Percentiles rank a stretch among this genome's conserved stretches.
phyloP scores from a whole-genome alignment of 2,888 invertebrate species.

The Amaurobius ferox region DNA sequence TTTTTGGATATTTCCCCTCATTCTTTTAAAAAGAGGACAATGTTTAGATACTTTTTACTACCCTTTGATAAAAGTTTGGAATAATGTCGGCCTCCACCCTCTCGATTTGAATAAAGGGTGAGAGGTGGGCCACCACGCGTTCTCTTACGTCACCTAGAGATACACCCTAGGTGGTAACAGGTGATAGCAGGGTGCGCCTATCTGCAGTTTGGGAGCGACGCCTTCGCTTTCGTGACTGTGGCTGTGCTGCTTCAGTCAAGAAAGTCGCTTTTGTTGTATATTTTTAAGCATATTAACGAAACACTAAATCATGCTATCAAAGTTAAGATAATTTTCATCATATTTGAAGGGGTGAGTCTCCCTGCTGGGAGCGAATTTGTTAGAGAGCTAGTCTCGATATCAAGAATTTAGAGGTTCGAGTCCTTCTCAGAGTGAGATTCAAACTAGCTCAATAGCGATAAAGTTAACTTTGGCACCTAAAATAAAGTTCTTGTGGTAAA shows the following conservation, averaged over 20 bases:
- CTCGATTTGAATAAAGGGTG: slow-evolving; percentile 33
- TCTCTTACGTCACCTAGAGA: slow-evolving; percentile 23
- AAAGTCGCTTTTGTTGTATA: no score
- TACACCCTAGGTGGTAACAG: slow-evolving; percentile 56
- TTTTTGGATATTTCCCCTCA: neutral
- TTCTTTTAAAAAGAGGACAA: neutral
- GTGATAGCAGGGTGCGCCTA: slow-evolving; percentile 51
- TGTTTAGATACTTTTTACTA: neutral
- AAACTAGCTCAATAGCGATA: no score
- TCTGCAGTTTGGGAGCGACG: neutral
- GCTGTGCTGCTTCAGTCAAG: neutral
- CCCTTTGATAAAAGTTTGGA: neutral
- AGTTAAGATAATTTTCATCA: no score
- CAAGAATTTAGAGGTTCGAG: no score
- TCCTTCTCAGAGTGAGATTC: no score
- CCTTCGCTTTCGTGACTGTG: slow-evolving; percentile 6
- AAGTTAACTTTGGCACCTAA: no score
- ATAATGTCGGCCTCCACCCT: slow-evolving; percentile 25
- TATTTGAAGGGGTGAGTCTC: no score
- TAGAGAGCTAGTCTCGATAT: no score
- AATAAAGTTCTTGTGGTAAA: no score
- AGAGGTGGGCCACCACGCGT: slow-evolving; percentile 45
- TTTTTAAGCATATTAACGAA: no score
- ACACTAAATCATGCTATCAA: no score
- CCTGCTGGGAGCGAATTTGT: no score